Evolutionary conservation across 2,888 invertebrate species (phyloP).

Genomic region (Pachymerium ferrugineum): DNA sequence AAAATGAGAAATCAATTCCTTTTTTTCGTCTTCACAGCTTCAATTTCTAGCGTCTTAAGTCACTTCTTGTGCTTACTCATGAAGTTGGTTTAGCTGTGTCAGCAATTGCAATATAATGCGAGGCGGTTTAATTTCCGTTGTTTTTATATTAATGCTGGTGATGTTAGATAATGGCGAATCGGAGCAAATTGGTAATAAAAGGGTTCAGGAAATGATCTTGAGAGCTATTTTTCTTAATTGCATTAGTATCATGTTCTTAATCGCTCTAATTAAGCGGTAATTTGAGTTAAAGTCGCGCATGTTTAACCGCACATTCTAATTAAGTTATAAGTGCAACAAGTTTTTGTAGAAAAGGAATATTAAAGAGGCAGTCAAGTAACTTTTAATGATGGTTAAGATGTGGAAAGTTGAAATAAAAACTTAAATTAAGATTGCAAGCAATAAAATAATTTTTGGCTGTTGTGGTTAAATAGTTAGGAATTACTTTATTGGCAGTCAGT

Average conservation of each 20-base stretch:
- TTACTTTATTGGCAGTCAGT: too few species aligned
- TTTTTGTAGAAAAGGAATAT: too few species aligned
- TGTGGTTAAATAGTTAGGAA: too few species aligned
- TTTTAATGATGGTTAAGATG: not conserved
- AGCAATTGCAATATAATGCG: not conserved
- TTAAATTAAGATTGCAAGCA: too few species aligned
- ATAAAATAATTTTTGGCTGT: too few species aligned
- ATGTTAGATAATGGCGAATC: not conserved
- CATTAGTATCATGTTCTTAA: not conserved
- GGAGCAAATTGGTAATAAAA: not conserved
- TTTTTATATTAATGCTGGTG: not conserved
- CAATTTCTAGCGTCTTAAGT: too few species aligned
- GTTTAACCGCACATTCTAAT: not conserved
- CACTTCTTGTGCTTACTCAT: not conserved
- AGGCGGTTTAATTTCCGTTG: not conserved
- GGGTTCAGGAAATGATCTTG: not conserved
- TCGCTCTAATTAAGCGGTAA: not conserved
- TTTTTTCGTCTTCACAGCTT: too few species aligned
- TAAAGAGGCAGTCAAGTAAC: too few species aligned
- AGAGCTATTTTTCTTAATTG: not conserved
- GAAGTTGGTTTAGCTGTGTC: not conserved
- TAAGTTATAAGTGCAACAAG: not conserved
- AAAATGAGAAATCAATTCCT: constrained; percentile 1
- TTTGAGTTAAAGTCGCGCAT: not conserved
- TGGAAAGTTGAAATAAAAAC: too few species aligned